Percentiles rank a stretch among this genome's conserved stretches.
These are phyloP conservation scores for cattle (Bos taurus) DNA, from an alignment of 2,113 vertebrate genomes.

Conservation along the genomic window DNA sequence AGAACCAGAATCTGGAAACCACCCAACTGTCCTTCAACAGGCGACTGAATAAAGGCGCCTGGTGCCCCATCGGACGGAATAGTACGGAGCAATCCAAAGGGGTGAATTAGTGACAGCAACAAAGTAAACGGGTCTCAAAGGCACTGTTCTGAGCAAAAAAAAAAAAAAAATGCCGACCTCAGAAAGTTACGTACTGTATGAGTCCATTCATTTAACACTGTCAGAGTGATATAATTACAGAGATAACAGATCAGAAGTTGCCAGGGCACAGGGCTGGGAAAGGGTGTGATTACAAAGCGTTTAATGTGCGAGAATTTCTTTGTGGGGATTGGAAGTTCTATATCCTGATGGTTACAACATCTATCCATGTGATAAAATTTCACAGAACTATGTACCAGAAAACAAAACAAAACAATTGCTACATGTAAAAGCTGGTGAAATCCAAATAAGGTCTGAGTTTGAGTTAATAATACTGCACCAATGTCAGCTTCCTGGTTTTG, in stretches of 20 bases:
- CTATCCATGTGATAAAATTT: neutral
- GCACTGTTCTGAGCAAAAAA: neutral
- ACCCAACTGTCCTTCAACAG: neutral
- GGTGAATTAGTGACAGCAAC: neutral
- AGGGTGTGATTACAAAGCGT: neutral
- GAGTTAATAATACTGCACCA: neutral
- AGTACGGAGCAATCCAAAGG: neutral
- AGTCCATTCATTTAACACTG: neutral
- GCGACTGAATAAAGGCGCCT: neutral
- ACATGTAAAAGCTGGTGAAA: neutral
- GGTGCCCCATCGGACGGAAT: neutral
- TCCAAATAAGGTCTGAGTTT: slow-evolving; percentile 15
- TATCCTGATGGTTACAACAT: neutral
- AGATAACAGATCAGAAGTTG: neutral
- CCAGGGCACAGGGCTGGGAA: neutral
- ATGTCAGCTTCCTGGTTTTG: slow-evolving; percentile 32
- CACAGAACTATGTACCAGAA: neutral
- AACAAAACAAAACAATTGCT: slow-evolving; percentile 3
- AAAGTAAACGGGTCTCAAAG: neutral
- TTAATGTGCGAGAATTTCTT: neutral
- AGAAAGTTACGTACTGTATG: neutral
- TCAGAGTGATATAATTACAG: neutral
- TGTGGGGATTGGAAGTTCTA: neutral
- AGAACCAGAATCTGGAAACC: neutral
- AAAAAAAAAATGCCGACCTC: neutral